Evolutionary conservation across 2,797 vertebrate species (phyloP).

Genomic region (Varecia variegata): DNA sequence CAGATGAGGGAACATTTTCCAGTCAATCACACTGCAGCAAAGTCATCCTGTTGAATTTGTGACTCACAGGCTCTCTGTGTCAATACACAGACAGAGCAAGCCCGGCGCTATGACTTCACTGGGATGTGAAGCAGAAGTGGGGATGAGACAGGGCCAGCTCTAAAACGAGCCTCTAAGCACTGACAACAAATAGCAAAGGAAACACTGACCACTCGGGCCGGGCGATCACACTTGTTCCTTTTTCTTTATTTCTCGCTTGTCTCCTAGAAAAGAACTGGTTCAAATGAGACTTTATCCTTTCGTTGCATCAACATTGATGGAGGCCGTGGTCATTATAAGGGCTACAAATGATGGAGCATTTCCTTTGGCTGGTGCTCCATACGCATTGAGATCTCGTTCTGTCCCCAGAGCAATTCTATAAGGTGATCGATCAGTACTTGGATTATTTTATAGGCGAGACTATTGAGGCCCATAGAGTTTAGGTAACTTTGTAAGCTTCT

Average conservation of each 20-base stretch:
- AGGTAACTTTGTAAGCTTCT: neutral
- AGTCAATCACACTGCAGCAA: constrained; percentile 67
- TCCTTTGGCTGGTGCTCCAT: no score
- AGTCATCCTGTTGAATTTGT: constrained; percentile 77
- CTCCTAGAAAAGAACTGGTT: constrained; percentile 1
- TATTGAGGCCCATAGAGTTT: neutral
- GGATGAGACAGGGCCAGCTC: constrained; percentile 18
- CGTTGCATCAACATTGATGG: neutral
- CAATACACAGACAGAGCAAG: constrained; percentile 70
- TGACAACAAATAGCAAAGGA: constrained; percentile 48
- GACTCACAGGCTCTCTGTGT: constrained; percentile 79
- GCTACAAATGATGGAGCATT: accelerated
- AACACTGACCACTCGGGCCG: constrained; percentile 28
- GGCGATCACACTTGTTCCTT: neutral
- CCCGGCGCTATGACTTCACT: constrained; percentile 74
- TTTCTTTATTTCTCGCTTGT: constrained; percentile 18
- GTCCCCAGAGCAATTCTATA: neutral
- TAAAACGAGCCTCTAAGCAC: constrained; percentile 2
- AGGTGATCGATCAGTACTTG: neutral
- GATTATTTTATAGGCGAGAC: neutral
- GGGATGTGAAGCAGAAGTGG: constrained; percentile 49
- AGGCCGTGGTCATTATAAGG: neutral
- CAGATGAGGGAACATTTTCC: constrained; percentile 74
- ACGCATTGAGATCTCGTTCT: accelerated
- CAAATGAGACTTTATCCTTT: neutral